Conservation (phyloP, 2,113 vertebrate species). For the Peromyscus polionotus region DNA sequence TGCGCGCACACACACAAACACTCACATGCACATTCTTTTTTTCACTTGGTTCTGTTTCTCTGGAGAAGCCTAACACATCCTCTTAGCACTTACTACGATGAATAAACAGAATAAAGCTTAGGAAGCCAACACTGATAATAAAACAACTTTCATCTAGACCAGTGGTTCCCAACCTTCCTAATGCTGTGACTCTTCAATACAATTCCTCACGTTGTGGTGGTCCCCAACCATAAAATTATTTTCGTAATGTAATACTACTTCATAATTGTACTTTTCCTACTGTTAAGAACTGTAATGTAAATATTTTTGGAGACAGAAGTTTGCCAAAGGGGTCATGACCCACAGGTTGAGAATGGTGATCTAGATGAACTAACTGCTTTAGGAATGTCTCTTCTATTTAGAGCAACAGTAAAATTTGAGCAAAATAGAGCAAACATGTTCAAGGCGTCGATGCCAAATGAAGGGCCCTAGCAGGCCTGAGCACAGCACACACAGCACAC, state of each 20-base stretch:
- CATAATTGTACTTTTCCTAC: background rate
- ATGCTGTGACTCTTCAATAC: background rate
- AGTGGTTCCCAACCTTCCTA: background rate
- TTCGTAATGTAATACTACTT: background rate
- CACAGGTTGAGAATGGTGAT: background rate
- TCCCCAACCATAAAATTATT: background rate
- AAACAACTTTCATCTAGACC: constrained; percentile 7
- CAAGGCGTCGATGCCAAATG: background rate
- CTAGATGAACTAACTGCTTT: constrained; percentile 5
- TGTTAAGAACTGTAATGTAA: background rate
- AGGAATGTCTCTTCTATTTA: background rate
- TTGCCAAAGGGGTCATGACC: background rate
- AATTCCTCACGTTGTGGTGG: background rate
- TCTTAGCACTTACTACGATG: background rate
- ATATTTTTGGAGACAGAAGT: background rate
- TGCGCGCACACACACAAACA: background rate
- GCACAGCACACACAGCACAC: background rate
- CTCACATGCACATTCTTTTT: background rate
- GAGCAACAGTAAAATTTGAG: constrained; percentile 35
- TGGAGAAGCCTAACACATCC: background rate
- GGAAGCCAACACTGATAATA: constrained; percentile 39
- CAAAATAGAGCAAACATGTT: constrained; percentile 22
- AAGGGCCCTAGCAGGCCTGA: background rate
- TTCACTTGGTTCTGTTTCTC: background rate
- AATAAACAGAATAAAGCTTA: constrained; percentile 43